These are phyloP conservation scores for Lamprologus lemairii DNA, from an alignment of 2,113 vertebrate genomes.

Conservation along the genomic window DNA sequence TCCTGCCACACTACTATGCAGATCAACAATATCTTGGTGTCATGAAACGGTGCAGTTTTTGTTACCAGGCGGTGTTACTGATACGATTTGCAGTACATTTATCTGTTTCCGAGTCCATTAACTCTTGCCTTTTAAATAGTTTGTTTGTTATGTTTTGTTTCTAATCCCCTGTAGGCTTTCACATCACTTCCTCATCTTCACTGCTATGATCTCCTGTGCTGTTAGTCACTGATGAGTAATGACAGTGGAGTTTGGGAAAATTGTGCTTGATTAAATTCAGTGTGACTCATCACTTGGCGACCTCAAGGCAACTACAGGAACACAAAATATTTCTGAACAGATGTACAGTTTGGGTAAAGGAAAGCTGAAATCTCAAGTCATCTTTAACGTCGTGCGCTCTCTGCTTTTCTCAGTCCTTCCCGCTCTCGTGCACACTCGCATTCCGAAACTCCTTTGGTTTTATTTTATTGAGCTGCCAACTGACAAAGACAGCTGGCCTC, in stretches of 20 bases:
- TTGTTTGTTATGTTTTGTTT: neutral
- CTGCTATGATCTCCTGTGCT: neutral
- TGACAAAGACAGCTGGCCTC: constrained; percentile 17
- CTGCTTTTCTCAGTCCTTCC: neutral
- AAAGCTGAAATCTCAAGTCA: neutral
- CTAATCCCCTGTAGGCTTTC: neutral
- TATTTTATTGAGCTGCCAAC: neutral
- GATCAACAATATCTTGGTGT: neutral
- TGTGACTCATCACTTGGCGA: neutral
- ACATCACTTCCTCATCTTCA: neutral
- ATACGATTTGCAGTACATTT: neutral
- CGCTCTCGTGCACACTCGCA: neutral
- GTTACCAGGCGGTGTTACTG: neutral
- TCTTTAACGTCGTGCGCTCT: neutral
- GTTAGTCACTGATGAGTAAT: neutral
- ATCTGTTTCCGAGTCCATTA: neutral
- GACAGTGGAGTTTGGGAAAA: neutral
- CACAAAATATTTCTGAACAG: neutral
- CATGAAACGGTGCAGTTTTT: neutral
- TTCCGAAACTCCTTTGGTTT: neutral
- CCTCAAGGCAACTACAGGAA: neutral
- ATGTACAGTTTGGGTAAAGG: neutral
- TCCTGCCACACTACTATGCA: neutral
- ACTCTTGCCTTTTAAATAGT: neutral
- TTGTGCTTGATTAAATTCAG: neutral